Conservation (phyloP, 2,888 invertebrate genomes). For the Drosophila lutescens region DNA sequence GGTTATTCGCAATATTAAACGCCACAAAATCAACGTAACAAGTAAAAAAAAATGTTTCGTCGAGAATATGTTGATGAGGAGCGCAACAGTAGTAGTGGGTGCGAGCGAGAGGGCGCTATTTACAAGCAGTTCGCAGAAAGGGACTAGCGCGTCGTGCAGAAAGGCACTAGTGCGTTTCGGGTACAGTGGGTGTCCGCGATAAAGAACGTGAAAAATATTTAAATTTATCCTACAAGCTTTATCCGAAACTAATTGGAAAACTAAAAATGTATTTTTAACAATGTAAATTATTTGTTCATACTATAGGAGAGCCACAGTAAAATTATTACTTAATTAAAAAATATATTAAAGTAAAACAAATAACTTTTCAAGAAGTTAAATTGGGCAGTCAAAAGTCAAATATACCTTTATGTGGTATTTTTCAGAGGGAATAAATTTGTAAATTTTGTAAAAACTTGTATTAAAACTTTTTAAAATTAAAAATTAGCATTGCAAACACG, state of each 20-base stretch:
- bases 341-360: too few species aligned
- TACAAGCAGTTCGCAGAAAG: conserved; percentile 25
- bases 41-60: conserved; percentile 57
- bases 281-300: too few species aligned
- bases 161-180: conserved; percentile 2
- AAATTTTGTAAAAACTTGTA: too few species aligned
- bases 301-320: too few species aligned
- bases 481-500: background rate
- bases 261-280: too few species aligned
- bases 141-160: conserved; percentile 20
- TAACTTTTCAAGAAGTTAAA: too few species aligned
- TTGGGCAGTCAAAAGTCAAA: too few species aligned
- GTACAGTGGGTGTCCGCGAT: background rate
- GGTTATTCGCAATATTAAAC: conserved; percentile 25
- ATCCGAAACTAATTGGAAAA: too few species aligned
- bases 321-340: too few species aligned
- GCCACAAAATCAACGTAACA: conserved; percentile 49
- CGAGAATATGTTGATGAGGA: conserved; percentile 67
- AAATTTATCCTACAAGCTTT: too few species aligned
- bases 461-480: too few species aligned
- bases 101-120: conserved; percentile 60
- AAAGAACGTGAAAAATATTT: background rate
- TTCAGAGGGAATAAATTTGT: background rate
- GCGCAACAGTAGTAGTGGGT: conserved; percentile 60
- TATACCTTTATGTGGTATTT: background rate